Evolutionary conservation across 2,113 vertebrate species (phyloP).

Genomic region (Arvicanthis niloticus): DNA sequence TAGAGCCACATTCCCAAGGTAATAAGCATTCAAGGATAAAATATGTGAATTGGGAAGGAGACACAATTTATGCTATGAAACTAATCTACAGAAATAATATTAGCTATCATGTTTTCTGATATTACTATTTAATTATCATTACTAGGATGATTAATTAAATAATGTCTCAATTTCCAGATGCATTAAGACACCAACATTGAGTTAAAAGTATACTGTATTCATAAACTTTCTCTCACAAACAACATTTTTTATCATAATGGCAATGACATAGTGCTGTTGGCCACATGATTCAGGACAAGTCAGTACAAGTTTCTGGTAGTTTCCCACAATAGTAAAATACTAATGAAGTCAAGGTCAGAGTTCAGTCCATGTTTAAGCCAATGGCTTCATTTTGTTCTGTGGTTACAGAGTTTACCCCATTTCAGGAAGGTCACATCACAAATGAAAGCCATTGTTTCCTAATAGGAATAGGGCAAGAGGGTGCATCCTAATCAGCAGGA

Average conservation of each 20-base stretch:
- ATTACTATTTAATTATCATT: background rate
- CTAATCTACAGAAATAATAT: background rate
- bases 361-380: slow-evolving; percentile 47
- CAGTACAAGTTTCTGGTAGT: slow-evolving; percentile 24
- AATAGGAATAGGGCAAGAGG: slow-evolving; percentile 23
- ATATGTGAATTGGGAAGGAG: background rate
- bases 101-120: background rate
- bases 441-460: slow-evolving; percentile 66
- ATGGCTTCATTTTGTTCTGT: slow-evolving; percentile 48
- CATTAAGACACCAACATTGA: background rate
- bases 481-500: slow-evolving; percentile 42
- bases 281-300: slow-evolving; percentile 34
- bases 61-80: slow-evolving; percentile 12
- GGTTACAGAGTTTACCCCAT: slow-evolving; percentile 40
- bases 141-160: background rate
- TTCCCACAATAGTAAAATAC: slow-evolving; percentile 61
- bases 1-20: background rate
- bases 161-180: slow-evolving; percentile 14
- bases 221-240: slow-evolving; percentile 45
- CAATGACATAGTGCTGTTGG: slow-evolving; percentile 10
- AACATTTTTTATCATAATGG: slow-evolving; percentile 10
- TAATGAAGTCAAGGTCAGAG: slow-evolving; percentile 49
- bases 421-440: slow-evolving; percentile 25
- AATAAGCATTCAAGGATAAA: background rate
- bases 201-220: slow-evolving; percentile 3